phyloP scores from a whole-genome alignment of 2,888 invertebrate genomes.

The Megamerina dolium region DNA sequence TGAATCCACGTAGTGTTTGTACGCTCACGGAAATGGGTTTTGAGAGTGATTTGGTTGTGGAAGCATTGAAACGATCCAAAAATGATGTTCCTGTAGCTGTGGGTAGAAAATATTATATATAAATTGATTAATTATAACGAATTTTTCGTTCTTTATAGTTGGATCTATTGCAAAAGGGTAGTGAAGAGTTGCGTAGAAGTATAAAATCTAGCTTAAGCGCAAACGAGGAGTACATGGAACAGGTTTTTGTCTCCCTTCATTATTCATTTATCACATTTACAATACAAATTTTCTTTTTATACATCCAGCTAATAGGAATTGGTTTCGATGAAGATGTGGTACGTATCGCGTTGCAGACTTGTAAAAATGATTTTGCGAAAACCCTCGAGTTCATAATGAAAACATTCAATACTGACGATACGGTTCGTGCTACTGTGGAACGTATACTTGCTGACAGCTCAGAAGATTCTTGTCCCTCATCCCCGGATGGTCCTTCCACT shows the following conservation, averaged over 20 bases:
- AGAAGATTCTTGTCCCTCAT: no score
- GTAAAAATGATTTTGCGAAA: constrained; percentile 53
- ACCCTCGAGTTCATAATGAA: constrained; percentile 58
- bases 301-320: constrained; percentile 48
- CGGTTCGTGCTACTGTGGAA: constrained; percentile 35
- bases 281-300: not conserved
- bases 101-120: not conserved
- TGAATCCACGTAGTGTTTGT: constrained; percentile 45
- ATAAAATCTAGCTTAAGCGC: constrained; percentile 22
- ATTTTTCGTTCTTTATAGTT: constrained; percentile 23
- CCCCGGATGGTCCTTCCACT: constrained; percentile 8
- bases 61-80: constrained; percentile 60
- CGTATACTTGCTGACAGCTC: no score
- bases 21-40: constrained; percentile 67
- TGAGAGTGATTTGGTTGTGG: constrained; percentile 53
- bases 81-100: constrained; percentile 62
- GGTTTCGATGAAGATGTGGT: constrained; percentile 57
- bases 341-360: constrained; percentile 53
- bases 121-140: not conserved
- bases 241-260: constrained; percentile 16
- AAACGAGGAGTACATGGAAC: constrained; percentile 27
- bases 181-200: constrained; percentile 25
- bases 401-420: constrained; percentile 33
- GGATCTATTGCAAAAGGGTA: constrained; percentile 36
- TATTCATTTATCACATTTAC: no score